phyloP scores from a whole-genome alignment of 2,797 vertebrate species.

The Linurgus olivaceus region DNA sequence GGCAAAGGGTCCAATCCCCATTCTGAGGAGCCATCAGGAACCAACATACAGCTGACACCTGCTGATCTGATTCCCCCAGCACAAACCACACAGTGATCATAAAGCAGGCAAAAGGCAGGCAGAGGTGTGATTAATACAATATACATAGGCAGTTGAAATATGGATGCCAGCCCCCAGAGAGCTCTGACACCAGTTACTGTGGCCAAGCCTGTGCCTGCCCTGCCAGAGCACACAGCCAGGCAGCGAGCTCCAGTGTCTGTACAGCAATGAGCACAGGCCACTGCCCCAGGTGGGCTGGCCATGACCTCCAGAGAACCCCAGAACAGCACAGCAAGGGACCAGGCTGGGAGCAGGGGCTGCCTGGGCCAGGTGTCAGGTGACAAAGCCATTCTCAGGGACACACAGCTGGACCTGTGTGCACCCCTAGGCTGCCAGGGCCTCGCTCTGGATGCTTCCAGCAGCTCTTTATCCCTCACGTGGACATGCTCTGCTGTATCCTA shows the following conservation, averaged over 20 bases:
- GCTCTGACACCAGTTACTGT: background rate
- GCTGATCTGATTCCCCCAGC: background rate
- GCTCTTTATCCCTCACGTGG: background rate
- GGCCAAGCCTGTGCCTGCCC: background rate
- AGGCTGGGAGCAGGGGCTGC: too few species aligned
- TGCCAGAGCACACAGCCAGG: background rate
- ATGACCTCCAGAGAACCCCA: background rate
- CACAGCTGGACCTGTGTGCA: rapidly evolving
- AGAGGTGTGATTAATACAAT: background rate
- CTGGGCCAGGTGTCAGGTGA: background rate
- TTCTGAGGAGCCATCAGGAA: background rate
- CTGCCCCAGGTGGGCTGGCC: too few species aligned
- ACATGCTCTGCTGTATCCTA: background rate
- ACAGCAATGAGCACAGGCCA: background rate
- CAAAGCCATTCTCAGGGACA: background rate
- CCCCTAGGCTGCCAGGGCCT: background rate
- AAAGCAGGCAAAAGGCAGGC: background rate
- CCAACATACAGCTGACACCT: background rate
- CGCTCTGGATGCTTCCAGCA: background rate
- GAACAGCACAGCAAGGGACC: rapidly evolving
- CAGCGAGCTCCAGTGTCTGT: background rate
- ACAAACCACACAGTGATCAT: background rate
- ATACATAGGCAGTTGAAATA: rapidly evolving
- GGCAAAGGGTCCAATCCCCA: background rate
- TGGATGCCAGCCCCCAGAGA: background rate